Conservation (phyloP, 2,888 invertebrate species). For the Tridacna crocea region DNA sequence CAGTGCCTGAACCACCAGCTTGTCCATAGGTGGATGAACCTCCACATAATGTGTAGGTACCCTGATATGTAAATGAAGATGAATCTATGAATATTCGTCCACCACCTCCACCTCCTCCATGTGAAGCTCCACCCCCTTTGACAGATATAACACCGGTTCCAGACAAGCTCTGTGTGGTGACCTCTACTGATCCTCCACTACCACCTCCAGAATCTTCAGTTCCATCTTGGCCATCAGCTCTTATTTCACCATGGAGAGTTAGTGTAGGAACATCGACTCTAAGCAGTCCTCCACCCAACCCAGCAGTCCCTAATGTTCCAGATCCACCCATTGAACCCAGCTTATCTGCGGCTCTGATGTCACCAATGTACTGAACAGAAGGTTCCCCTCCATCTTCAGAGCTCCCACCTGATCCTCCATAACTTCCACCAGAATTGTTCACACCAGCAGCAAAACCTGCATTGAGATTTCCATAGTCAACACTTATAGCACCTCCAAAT, state of each 20-base stretch:
- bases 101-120: slow-evolving; percentile 72
- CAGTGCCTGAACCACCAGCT: slow-evolving; percentile 73
- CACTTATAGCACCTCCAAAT: slow-evolving; percentile 63
- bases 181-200: slow-evolving; percentile 65
- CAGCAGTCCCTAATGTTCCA: slow-evolving; percentile 47
- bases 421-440: slow-evolving; percentile 65
- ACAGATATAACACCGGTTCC: slow-evolving; percentile 65
- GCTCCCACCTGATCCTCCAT: slow-evolving; percentile 72
- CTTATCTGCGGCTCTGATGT: slow-evolving; percentile 39
- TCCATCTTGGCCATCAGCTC: slow-evolving; percentile 64
- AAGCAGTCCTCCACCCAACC: slow-evolving; percentile 65
- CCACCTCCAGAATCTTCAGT: slow-evolving; percentile 67
- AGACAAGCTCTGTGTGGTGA: slow-evolving; percentile 50
- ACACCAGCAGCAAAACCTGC: slow-evolving; percentile 55
- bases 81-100: slow-evolving; percentile 64
- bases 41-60: slow-evolving; percentile 60
- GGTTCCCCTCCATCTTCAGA: slow-evolving; percentile 43
- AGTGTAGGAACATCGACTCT: slow-evolving; percentile 47
- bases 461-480: slow-evolving; percentile 56
- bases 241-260: slow-evolving; percentile 65
- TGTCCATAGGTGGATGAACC: slow-evolving; percentile 60
- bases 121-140: slow-evolving; percentile 60
- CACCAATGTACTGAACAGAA: slow-evolving; percentile 48
- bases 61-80: slow-evolving; percentile 64
- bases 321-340: slow-evolving; percentile 69